Evolutionary conservation across 2,113 vertebrate genomes (phyloP).

Genomic region (Ptilonorhynchus violaceus): DNA sequence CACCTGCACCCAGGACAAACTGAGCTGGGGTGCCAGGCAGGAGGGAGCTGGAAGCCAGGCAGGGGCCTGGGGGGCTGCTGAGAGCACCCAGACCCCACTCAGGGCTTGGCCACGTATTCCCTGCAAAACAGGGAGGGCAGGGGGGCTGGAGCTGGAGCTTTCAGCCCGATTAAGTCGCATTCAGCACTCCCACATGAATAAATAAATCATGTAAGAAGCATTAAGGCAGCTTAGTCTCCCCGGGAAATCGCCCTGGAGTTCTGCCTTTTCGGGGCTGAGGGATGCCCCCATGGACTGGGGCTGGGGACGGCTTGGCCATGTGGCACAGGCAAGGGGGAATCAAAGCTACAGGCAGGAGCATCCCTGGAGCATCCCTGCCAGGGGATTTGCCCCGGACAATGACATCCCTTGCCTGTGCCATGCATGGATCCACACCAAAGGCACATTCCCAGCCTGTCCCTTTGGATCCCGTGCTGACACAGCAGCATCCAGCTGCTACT

Average conservation of each 20-base stretch:
- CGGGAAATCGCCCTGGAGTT: not conserved
- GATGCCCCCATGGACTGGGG: not conserved
- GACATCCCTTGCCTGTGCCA: not conserved
- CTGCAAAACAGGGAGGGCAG: not conserved
- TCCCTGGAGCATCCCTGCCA: not conserved
- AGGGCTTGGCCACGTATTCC: not conserved
- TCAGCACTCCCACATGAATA: slow-evolving; percentile 18
- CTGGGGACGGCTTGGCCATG: not conserved
- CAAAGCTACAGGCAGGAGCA: not conserved
- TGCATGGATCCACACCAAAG: not conserved
- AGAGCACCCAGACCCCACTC: accelerated
- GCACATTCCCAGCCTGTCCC: not conserved
- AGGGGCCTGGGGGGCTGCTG: not conserved
- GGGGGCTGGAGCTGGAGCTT: not conserved
- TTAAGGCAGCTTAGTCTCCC: slow-evolving; percentile 57
- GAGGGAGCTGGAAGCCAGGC: not conserved
- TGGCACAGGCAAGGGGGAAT: not conserved
- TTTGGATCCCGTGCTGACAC: accelerated
- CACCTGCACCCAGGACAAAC: not conserved
- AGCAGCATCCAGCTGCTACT: not conserved
- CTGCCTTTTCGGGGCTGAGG: slow-evolving; percentile 31
- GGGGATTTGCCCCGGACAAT: not conserved
- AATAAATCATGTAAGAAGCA: slow-evolving; percentile 54
- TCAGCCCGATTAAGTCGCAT: not conserved
- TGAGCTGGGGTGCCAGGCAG: not conserved